These are phyloP conservation scores for Neogale vison DNA, from an alignment of 2,113 vertebrate species.

Conservation along the genomic window DNA sequence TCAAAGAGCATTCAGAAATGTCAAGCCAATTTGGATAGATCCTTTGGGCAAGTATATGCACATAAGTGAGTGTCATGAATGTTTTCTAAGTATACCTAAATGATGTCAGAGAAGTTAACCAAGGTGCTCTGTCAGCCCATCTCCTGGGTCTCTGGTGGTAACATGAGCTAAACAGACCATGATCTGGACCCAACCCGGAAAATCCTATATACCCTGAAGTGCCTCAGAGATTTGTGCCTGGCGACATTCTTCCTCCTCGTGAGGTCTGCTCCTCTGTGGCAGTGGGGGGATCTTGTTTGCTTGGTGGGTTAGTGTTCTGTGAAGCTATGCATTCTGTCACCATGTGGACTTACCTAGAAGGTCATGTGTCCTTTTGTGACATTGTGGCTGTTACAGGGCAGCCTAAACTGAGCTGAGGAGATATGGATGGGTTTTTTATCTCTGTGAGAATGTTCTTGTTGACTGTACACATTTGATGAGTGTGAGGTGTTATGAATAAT, in stretches of 20 bases:
- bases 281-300: not conserved
- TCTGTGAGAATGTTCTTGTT: not conserved
- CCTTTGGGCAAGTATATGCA: conserved; percentile 66
- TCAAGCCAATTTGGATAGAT: conserved; percentile 69
- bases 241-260: not conserved
- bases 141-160: conserved; percentile 50
- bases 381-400: not conserved
- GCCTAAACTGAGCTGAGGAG: not conserved
- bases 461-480: not conserved
- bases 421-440: not conserved
- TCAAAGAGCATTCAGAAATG: conserved; percentile 74
- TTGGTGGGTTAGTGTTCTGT: not conserved
- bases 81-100: conserved; percentile 65
- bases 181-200: conserved; percentile 25
- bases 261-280: not conserved
- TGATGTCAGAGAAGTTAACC: conserved; percentile 53
- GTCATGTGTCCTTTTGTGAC: not conserved
- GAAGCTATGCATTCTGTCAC: not conserved
- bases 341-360: not conserved
- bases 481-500: not conserved
- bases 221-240: conserved; percentile 33
- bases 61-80: conserved; percentile 57
- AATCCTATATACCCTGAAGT: conserved; percentile 5
- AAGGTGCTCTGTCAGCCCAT: conserved; percentile 43
- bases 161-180: not conserved